These are phyloP conservation scores for Castor canadensis DNA, from an alignment of 2,113 vertebrate genomes.

Conservation along the genomic window DNA sequence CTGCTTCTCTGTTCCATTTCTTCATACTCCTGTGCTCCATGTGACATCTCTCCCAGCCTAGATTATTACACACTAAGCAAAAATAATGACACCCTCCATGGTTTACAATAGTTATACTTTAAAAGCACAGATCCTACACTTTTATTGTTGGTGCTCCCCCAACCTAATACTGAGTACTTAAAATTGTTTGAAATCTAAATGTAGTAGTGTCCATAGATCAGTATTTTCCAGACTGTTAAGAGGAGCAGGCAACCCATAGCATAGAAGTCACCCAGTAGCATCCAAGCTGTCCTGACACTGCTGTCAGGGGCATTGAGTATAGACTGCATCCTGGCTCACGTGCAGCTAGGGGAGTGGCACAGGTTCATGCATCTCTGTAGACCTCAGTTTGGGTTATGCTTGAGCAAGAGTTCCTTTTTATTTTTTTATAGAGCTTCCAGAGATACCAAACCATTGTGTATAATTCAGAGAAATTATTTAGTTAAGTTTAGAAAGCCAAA, in stretches of 20 bases:
- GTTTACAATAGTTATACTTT: not conserved
- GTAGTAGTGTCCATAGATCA: not conserved
- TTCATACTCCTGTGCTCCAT: not conserved
- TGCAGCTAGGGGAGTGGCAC: not conserved
- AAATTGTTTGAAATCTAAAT: constrained; percentile 26
- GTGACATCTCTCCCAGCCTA: not conserved
- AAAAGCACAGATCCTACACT: constrained; percentile 7
- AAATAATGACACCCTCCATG: not conserved
- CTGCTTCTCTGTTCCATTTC: constrained; percentile 7
- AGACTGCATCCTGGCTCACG: too few species aligned
- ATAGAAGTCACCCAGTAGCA: not conserved
- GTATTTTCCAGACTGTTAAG: constrained; percentile 1
- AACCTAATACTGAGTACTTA: not conserved
- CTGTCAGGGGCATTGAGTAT: too few species aligned
- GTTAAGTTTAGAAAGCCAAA: constrained; percentile 27
- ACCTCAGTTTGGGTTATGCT: constrained; percentile 16
- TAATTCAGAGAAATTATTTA: constrained; percentile 44
- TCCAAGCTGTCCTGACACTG: not conserved
- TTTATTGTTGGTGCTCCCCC: not conserved
- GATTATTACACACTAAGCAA: constrained; percentile 46
- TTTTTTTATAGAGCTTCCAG: constrained; percentile 1
- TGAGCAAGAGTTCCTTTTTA: not conserved
- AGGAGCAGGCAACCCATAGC: not conserved
- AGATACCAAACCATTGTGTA: constrained; percentile 43
- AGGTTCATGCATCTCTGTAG: not conserved